Conservation (phyloP, 2,113 vertebrate genomes). For the Melanocharis versteri region DNA sequence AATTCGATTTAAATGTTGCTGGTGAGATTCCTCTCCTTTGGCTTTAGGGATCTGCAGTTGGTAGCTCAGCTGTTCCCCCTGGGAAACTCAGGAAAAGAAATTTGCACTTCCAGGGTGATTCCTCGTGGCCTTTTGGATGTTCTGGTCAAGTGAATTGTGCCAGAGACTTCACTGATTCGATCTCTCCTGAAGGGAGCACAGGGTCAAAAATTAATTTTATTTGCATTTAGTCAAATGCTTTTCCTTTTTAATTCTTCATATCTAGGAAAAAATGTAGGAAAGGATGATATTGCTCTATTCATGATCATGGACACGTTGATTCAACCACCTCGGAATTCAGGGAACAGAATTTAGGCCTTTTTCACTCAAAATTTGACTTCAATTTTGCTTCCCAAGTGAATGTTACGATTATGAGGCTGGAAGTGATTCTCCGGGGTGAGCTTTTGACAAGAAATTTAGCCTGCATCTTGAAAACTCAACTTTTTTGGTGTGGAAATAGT, state of each 20-base stretch:
- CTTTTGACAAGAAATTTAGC: not conserved
- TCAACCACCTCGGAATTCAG: not conserved
- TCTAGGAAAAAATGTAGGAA: not conserved
- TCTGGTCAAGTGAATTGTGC: not conserved
- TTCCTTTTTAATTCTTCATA: not conserved
- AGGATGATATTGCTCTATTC: not conserved
- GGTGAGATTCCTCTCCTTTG: not conserved
- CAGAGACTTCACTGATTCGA: not conserved
- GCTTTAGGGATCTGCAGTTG: not conserved
- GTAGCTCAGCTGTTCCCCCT: not conserved
- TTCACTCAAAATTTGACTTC: not conserved
- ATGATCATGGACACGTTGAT: rapidly evolving
- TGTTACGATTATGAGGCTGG: not conserved
- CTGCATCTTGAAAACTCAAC: not conserved
- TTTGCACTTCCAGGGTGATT: not conserved
- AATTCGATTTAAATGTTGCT: not conserved
- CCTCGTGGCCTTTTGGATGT: not conserved
- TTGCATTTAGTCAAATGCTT: not conserved
- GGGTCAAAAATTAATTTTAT: not conserved
- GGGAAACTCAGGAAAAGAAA: not conserved
- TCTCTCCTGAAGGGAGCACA: not conserved
- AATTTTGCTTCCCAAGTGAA: not conserved
- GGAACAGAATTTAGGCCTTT: not conserved
- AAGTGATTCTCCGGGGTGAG: not conserved
- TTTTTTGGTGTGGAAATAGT: not conserved